Base-by-base conservation (phyloP, 53 echinoderm and acorn worm species). In the Echinarachnius parma region DNA sequence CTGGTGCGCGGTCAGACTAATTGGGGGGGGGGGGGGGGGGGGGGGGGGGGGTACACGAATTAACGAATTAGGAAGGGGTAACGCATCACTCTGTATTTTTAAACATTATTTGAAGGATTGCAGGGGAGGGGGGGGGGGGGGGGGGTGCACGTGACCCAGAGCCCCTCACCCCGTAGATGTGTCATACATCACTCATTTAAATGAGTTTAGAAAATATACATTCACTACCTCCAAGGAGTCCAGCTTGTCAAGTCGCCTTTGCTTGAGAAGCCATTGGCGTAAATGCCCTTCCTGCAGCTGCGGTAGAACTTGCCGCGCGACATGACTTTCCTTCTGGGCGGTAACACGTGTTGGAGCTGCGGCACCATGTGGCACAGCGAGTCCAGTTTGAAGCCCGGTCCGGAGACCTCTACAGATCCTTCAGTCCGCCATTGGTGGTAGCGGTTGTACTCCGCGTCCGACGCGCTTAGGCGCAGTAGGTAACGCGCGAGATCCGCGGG, bases 281-380 rank as follows among this genome's bases (percentile, higher is more conserved):
- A 72, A 0, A 72, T 56, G 2, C 74, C 74, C 44, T 57, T 72
- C 7, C 74, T 35, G 18, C 74, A 72, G 28, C 56, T 72, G 16
- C 57, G 23, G 57, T 72, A 72, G 23, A 72, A 72, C 31, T 56
- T 72, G 3, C 42, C 74, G 35, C 37, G 37, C 4, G 74, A 72
- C 74, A 72, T 56, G 35, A 42, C 44, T 34, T 54, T 72, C 44
- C 37, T 55, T 18, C 24, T 39, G 0, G 74, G 74, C 16, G 74
- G 74, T 16, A 28, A 56, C 29, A 36, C 4, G 33, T 72, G 74
- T 25, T 56, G 55, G 8, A 72, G 44, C n/a, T 72, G 74, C 28
- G 55, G 55, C 15, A 56, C 57, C 57, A 72, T 72, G 14, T 29
- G n/a, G 25, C 74, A 72, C 11, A 72, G 44, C 22, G 74, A 72